Evolutionary conservation across 2,888 invertebrate species (phyloP).

Genomic region (Steinernema carpocapsae): DNA sequence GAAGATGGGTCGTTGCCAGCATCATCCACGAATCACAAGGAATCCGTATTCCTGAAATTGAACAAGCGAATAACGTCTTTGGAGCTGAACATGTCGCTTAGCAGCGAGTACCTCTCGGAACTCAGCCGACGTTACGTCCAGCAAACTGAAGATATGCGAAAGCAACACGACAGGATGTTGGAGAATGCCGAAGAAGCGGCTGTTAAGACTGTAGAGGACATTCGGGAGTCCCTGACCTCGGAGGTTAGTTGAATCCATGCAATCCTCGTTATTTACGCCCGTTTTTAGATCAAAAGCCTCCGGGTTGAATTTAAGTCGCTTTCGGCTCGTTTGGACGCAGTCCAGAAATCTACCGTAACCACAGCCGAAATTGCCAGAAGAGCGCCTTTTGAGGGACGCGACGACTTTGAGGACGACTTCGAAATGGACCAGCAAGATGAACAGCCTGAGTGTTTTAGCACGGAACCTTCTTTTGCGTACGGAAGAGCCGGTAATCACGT

Average conservation of each 20-base stretch:
- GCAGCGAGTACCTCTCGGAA: conserved; percentile 93
- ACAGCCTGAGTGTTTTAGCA: background rate
- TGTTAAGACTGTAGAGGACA: background rate
- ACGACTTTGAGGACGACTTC: background rate
- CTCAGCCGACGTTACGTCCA: conserved; percentile 75
- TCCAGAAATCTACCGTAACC: background rate
- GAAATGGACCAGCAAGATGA: conserved; percentile 5
- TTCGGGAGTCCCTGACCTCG: background rate
- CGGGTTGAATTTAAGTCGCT: background rate
- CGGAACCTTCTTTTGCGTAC: background rate
- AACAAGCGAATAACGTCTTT: conserved; percentile 86
- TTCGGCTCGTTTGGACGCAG: background rate
- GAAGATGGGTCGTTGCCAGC: background rate
- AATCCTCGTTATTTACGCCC: no score
- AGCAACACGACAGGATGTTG: conserved; percentile 32
- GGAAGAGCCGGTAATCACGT: conserved; percentile 3
- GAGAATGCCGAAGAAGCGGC: conserved; percentile 8
- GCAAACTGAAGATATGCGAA: conserved; percentile 45
- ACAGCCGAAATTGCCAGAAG: conserved; percentile 21
- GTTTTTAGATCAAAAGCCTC: background rate
- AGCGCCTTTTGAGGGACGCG: background rate
- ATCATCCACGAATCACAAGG: conserved; percentile 69
- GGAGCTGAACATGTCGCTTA: conserved; percentile 94
- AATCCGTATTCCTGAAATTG: conserved; percentile 91
- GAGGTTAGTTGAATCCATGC: background rate